Base-by-base conservation (phyloP, 1,140 invertebrate genomes). In the Idris sp. region DNA sequence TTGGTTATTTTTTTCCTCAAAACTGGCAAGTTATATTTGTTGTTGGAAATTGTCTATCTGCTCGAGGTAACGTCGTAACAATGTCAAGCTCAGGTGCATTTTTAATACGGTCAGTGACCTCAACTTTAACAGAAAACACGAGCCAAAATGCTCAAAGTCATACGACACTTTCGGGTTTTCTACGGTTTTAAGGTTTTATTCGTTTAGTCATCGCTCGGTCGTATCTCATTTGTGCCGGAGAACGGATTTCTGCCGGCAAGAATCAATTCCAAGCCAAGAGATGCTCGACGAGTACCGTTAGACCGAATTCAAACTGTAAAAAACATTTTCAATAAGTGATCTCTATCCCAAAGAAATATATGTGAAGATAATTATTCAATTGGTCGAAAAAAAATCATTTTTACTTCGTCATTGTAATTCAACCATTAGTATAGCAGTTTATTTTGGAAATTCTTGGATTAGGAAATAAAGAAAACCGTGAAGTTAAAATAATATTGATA, bases 151-250 rank as follows among this genome's bases (percentile, higher is more conserved):
- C 40, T 35, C 4, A 59, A 10, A 59, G 61, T 67, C 59, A 73
- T 33, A 59, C 54, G 71, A 65, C 71, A 74, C 71, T 67, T 74
- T 74, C 15, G 71, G 71, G 61, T 48, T 74, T 61, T 40, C 54
- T 33, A 54, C 71, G 71, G 69, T 74, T 74, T 61, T 67, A 74
- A 67, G 61, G 61, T 61, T 67, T 74, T 67, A 74, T 67, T 73
- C 61, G 71, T 74, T 74, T 46, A 74, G 71, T 74, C 71, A 74
- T 67, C 31, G 15, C 40, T 0, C 18, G 18, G 53, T 46, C 53
- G 61, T 74, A 74, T 74, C 71, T 74, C 54, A 67, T 74, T 67
- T 65, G 59, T 73, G 44, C 26, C 13, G 10, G 44, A 25, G 41
- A 46, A 58, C 46, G 54, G 30, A 65, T 65, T 65, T 46, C 46